Conservation (phyloP, 2,113 vertebrate genomes). For the Chionis minor region DNA sequence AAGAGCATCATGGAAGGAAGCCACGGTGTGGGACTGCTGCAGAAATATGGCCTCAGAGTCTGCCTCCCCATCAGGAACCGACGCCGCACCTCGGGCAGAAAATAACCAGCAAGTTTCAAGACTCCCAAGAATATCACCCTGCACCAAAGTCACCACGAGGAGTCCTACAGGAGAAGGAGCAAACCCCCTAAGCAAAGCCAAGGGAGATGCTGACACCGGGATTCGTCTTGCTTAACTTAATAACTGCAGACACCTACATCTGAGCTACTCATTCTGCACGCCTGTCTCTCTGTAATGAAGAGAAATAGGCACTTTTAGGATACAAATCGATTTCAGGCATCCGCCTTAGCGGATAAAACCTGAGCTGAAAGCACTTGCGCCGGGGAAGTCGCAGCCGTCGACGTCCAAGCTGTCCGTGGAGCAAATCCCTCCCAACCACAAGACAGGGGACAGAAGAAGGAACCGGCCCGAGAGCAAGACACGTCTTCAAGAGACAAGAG, state of each 20-base stretch:
- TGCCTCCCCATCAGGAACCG: accelerated
- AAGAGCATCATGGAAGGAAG: not conserved
- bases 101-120: not conserved
- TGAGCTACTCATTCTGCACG: constrained; percentile 23
- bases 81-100: not conserved
- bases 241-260: constrained; percentile 44
- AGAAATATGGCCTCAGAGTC: not conserved
- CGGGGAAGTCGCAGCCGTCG: accelerated
- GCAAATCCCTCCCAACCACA: not conserved
- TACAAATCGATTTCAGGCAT: not conserved
- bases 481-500: not conserved
- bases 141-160: not conserved
- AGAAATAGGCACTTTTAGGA: constrained; percentile 30
- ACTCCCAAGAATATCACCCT: not conserved
- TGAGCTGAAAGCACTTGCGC: not conserved
- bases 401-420: accelerated
- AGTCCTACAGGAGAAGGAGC: not conserved
- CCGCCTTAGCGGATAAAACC: accelerated
- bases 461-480: not conserved
- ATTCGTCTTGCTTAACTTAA: constrained; percentile 43
- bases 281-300: constrained; percentile 37
- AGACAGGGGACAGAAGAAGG: not conserved
- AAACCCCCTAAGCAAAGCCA: not conserved
- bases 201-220: not conserved
- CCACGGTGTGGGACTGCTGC: not conserved